Evolutionary conservation across 2,113 vertebrate species (phyloP).

Genomic region (Gymnogyps californianus): DNA sequence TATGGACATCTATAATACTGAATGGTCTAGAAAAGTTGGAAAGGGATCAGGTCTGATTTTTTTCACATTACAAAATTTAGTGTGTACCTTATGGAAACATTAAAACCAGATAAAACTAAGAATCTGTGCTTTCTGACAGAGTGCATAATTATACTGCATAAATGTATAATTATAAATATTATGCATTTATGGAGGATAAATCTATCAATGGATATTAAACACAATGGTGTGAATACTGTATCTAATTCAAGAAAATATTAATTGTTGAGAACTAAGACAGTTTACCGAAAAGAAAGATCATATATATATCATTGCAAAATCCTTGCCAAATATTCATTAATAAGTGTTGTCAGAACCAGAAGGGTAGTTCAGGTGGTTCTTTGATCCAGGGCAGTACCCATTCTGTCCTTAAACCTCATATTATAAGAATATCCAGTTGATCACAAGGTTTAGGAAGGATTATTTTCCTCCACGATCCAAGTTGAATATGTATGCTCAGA

Average conservation of each 20-base stretch:
- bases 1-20: background rate
- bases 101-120: background rate
- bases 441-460: background rate
- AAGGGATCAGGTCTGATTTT: background rate
- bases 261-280: background rate
- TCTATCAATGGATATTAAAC: background rate
- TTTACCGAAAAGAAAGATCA: background rate
- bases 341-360: background rate
- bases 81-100: background rate
- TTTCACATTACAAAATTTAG: background rate
- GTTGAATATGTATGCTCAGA: background rate
- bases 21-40: background rate
- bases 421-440: background rate
- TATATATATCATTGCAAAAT: background rate
- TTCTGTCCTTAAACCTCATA: background rate
- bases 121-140: background rate
- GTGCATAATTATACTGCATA: background rate
- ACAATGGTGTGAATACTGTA: background rate
- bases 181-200: background rate
- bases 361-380: background rate
- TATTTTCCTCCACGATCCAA: background rate
- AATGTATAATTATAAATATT: background rate
- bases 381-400: rapidly evolving
- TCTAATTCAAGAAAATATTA: background rate
- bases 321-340: background rate